Evolutionary conservation across 1,140 invertebrate species (phyloP).

Genomic region (Heliconius congener): DNA sequence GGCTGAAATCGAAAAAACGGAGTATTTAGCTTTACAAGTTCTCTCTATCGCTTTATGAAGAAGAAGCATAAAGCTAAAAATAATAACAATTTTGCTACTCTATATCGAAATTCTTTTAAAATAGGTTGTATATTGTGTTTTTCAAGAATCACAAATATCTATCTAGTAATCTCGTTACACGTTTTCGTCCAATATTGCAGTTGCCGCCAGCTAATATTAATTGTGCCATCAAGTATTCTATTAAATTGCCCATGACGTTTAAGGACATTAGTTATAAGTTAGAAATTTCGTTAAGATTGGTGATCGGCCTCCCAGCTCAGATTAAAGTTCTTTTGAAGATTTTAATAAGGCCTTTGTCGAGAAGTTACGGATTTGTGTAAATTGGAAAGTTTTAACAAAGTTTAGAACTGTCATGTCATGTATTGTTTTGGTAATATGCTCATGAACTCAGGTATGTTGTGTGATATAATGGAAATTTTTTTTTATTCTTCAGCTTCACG

Average conservation of each 20-base stretch:
- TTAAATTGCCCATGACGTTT: slow-evolving; percentile 1
- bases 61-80: too few relatives aligned
- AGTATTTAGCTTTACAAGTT: too few relatives aligned
- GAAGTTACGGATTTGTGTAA: slow-evolving; percentile 69
- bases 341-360: slow-evolving; percentile 73
- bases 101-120: too few relatives aligned
- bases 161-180: background rate
- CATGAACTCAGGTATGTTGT: background rate
- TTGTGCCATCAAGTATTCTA: background rate
- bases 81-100: too few relatives aligned
- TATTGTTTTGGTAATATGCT: slow-evolving; percentile 20
- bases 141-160: too few relatives aligned
- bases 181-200: background rate
- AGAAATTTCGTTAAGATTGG: slow-evolving; percentile 61
- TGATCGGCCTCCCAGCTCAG: slow-evolving; percentile 66
- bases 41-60: too few relatives aligned
- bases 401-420: background rate
- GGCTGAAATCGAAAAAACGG: background rate
- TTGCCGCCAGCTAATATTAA: background rate
- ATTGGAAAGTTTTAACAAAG: slow-evolving; percentile 58
- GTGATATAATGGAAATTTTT: background rate
- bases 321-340: slow-evolving; percentile 74
- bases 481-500: background rate
- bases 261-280: slow-evolving; percentile 27
- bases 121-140: too few relatives aligned